Conservation (phyloP, 2,113 vertebrate genomes). For the Laticauda colubrina region DNA sequence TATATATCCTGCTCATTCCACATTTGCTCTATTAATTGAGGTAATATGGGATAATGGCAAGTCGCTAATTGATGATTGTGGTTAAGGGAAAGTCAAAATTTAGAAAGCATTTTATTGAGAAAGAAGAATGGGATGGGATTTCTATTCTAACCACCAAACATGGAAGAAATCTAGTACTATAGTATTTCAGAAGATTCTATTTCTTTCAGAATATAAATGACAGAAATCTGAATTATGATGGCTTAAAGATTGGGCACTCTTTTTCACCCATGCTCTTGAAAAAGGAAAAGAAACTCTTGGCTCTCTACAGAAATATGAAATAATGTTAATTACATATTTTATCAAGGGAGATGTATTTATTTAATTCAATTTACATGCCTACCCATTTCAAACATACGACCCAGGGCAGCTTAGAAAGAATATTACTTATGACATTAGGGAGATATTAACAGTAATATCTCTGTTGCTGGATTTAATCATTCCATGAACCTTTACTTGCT, state of each 20-base stretch:
- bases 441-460: neutral
- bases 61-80: constrained; percentile 57
- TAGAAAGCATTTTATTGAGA: constrained; percentile 50
- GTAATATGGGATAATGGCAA: constrained; percentile 49
- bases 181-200: neutral
- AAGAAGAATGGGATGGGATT: constrained; percentile 55
- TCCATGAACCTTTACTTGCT: neutral
- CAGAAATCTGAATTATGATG: neutral
- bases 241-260: neutral
- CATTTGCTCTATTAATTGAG: constrained; percentile 64
- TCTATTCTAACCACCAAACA: constrained; percentile 52
- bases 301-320: neutral
- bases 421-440: neutral
- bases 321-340: neutral
- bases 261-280: neutral
- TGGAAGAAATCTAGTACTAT: constrained; percentile 33
- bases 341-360: neutral
- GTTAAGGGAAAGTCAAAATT: constrained; percentile 58
- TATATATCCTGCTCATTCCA: constrained; percentile 40
- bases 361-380: neutral
- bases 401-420: neutral
- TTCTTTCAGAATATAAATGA: neutral
- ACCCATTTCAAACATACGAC: neutral
- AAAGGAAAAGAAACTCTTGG: neutral
- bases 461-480: neutral